phyloP scores from a whole-genome alignment of 2,113 vertebrate genomes.

The Phyllostomus discolor region DNA sequence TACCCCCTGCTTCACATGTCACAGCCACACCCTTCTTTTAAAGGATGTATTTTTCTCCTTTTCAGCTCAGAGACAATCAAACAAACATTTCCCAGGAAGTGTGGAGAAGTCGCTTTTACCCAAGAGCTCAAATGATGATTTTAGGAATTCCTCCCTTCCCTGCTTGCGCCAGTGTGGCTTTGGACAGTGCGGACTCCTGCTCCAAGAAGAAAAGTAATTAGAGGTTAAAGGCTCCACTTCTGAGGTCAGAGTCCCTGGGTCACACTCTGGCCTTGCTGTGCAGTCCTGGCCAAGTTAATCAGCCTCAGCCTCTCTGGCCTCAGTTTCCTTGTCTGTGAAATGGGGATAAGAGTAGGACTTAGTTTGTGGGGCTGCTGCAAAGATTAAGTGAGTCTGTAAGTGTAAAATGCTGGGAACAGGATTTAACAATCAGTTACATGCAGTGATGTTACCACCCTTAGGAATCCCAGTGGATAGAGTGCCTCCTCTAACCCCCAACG shows the following conservation, averaged over 20 bases:
- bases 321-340: neutral
- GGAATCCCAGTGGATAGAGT: neutral
- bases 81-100: neutral
- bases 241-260: neutral
- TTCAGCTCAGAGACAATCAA: neutral
- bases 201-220: neutral
- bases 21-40: neutral
- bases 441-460: neutral
- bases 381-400: neutral
- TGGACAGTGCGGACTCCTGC: too few species aligned
- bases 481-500: too few species aligned
- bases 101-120: neutral
- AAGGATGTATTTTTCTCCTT: neutral
- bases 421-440: neutral
- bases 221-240: neutral
- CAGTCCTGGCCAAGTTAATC: neutral
- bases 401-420: neutral
- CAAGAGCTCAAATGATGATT: neutral
- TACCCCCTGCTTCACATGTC: neutral
- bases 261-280: neutral
- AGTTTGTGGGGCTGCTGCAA: neutral
- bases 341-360: neutral
- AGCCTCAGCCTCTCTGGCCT: neutral
- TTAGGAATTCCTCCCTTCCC: neutral
- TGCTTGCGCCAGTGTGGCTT: neutral